These are phyloP conservation scores for Falco berigora DNA, from an alignment of 2,797 vertebrate species.

Conservation along the genomic window DNA sequence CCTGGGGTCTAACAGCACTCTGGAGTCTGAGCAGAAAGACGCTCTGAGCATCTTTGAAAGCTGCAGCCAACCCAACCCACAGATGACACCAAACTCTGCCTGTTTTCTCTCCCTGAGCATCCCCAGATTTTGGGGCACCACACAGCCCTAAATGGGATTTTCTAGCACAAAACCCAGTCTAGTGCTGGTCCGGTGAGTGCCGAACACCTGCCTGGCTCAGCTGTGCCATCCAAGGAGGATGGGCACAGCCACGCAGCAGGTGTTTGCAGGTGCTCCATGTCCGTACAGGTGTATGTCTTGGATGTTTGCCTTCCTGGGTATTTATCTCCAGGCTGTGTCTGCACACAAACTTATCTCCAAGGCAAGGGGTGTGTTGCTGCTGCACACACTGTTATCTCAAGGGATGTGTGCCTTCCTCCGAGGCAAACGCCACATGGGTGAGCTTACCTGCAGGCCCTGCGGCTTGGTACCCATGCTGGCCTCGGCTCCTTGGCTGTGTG, in stretches of 20 bases:
- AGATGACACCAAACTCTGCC: neutral
- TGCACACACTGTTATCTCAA: neutral
- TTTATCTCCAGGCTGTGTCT: neutral
- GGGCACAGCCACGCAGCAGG: accelerated
- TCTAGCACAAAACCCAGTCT: too few species aligned
- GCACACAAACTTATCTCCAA: neutral
- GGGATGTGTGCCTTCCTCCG: neutral
- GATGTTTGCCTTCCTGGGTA: neutral
- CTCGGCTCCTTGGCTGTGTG: neutral
- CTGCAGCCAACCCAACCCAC: neutral
- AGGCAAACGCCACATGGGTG: accelerated
- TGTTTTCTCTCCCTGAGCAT: neutral
- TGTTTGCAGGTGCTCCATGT: neutral
- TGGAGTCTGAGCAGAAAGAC: neutral
- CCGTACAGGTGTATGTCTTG: neutral
- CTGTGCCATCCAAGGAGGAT: neutral
- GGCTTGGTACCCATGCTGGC: accelerated
- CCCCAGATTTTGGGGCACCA: neutral
- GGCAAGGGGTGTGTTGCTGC: neutral
- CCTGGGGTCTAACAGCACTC: neutral
- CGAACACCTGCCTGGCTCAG: neutral
- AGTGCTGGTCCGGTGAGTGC: accelerated
- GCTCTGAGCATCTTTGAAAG: neutral
- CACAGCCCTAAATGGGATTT: accelerated
- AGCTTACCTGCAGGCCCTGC: accelerated